Evolutionary conservation across 2,113 vertebrate species (phyloP).

Genomic region (Lates calcarifer): DNA sequence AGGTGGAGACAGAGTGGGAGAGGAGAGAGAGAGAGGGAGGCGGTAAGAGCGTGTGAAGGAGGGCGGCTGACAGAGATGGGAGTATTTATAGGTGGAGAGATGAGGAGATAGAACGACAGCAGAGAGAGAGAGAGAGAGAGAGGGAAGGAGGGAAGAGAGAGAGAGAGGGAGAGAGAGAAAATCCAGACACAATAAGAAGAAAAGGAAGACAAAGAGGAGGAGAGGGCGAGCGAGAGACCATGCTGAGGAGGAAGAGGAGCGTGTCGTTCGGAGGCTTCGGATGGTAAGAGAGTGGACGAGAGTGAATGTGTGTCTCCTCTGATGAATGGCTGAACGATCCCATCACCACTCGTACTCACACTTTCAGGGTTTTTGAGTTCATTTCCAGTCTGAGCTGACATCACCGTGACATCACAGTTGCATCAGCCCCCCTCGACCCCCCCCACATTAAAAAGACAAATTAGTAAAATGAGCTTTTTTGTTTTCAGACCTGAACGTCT

Average conservation of each 20-base stretch:
- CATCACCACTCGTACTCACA: conserved; percentile 23
- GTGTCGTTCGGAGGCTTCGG: conserved; percentile 81
- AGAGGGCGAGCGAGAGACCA: conserved; percentile 52
- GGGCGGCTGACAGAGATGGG: conserved; percentile 51
- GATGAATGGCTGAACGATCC: conserved; percentile 4
- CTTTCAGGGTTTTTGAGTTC: conserved; percentile 45
- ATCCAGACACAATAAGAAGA: conserved; percentile 71
- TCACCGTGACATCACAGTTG: conserved; percentile 53
- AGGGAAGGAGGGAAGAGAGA: conserved; percentile 1
- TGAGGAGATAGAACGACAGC: conserved; percentile 45
- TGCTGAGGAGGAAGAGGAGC: conserved; percentile 83
- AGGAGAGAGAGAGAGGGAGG: conserved; percentile 21
- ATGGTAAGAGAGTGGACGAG: conserved; percentile 65
- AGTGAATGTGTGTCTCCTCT: neutral
- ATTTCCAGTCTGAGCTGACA: conserved; percentile 48
- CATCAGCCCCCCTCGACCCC: neutral
- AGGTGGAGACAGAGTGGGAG: conserved; percentile 17
- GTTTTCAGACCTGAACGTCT: neutral
- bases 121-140: neutral
- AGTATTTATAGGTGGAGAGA: conserved; percentile 76
- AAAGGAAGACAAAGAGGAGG: conserved; percentile 62
- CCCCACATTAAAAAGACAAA: neutral
- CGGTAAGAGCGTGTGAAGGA: conserved; percentile 29
- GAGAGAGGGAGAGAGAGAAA: conserved; percentile 37
- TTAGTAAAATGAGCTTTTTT: neutral